phyloP scores from a whole-genome alignment of 1,140 invertebrate genomes.

The Sminthurinus signatus region DNA sequence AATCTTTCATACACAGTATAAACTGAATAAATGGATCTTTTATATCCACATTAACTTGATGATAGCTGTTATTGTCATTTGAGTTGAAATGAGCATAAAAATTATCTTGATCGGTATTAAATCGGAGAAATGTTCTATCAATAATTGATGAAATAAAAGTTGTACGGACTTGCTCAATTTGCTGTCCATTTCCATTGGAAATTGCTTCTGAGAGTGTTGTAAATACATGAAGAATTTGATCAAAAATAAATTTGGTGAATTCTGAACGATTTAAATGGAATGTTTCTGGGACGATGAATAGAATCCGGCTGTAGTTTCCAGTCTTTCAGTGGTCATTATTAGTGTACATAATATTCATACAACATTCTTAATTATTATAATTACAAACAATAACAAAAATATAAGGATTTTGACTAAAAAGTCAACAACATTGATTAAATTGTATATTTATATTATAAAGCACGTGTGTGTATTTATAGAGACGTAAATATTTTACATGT shows the following conservation, averaged over 20 bases:
- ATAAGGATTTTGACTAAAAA: background rate
- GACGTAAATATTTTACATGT: too few species aligned
- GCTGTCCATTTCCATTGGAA: background rate
- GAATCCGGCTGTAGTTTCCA: slow-evolving; percentile 19
- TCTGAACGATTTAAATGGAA: slow-evolving; percentile 26
- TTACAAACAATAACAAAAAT: background rate
- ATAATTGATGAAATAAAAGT: slow-evolving; percentile 8
- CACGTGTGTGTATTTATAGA: too few species aligned
- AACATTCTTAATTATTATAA: background rate
- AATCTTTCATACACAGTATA: background rate
- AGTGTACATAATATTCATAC: too few species aligned
- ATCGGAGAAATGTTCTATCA: slow-evolving; percentile 28
- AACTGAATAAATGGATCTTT: slow-evolving; percentile 22
- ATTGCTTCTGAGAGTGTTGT: background rate
- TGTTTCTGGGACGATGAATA: slow-evolving; percentile 26
- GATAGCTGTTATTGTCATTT: background rate
- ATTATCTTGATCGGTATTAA: slow-evolving; percentile 26
- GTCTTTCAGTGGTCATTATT: slow-evolving; percentile 13
- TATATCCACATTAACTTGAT: background rate
- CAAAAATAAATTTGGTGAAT: slow-evolving; percentile 23
- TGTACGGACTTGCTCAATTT: background rate
- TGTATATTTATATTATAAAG: too few species aligned
- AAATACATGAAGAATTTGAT: slow-evolving; percentile 15
- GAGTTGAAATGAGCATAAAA: slow-evolving; percentile 13
- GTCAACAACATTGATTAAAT: too few species aligned